Base-by-base conservation (phyloP, 2,797 vertebrate species). In the Manis crassicaudata region DNA sequence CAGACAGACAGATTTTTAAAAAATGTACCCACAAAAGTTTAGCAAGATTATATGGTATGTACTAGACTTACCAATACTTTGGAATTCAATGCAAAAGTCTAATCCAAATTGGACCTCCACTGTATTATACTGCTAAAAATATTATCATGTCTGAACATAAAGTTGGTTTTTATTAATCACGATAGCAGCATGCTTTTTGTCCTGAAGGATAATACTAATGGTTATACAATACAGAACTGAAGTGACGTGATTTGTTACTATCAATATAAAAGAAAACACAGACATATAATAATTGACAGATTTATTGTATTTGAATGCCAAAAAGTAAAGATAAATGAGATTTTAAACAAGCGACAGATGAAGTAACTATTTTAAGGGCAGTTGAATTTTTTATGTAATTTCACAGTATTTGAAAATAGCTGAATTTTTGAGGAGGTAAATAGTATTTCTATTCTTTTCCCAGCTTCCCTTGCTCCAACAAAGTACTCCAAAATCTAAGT, bases 221-320 rank as follows among this genome's bases (percentile, higher is more conserved):
- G 95, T 52, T 70, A 27, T 18, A 93, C 46, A 93, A 85, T 37
- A 67, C 0, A 85, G 23, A 95, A 76, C 50, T 37, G 20, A 88
- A 88, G 70, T 54, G 54, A 92, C 37, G 84, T 20, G 35, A 67
- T 35, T 94, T 63, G n/a, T 85, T 75, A 93, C 43, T 86, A 90
- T 18, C 20, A 82, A 29, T 62, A 68, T 94, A 92, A 98, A 98
- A 98, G 96, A 98, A 97, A 98, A 98, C 98, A 97, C 96, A 96
- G 97, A 98, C 91, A 98, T 79, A 92, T 95, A 73, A 86, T 94
- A 97, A 98, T 98, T 95, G 96, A 98, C 92, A 97, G 35, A 95
- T 98, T 98, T 98, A 98, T 98, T 98, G 63, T 79, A 87, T 89
- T 98, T 98, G 97, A 32, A 72, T 98, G 98, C 95, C 98, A 97